A percentile compares a stretch with the other conserved stretches of the same genome.
Conservation (phyloP, 2,113 vertebrate species). For the Crocuta crocuta region DNA sequence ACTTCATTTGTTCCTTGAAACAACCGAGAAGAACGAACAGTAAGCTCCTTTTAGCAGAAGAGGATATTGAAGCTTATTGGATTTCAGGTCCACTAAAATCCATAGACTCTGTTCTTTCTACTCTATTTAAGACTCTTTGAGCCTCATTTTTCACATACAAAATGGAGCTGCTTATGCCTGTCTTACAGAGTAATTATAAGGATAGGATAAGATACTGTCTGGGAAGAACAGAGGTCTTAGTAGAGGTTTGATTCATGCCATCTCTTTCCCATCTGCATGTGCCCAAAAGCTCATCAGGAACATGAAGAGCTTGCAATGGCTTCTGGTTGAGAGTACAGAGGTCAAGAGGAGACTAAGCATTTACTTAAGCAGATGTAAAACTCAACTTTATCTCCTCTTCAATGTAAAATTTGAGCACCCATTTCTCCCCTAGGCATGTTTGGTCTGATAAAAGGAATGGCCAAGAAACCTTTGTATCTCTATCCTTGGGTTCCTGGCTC, state of each 20-base stretch:
- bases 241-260: neutral
- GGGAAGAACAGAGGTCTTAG: neutral
- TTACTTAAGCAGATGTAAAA: neutral
- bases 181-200: neutral
- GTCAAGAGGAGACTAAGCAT: neutral
- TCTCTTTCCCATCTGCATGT: neutral
- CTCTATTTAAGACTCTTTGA: neutral
- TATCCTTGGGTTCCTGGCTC: neutral
- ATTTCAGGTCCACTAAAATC: neutral
- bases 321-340: neutral
- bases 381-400: neutral
- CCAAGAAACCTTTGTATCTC: neutral
- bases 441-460: neutral
- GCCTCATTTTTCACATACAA: neutral
- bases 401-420: neutral
- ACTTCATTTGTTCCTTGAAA: neutral
- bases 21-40: neutral
- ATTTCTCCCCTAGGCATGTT: neutral
- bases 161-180: neutral
- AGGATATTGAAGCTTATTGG: neutral
- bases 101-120: neutral
- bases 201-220: neutral
- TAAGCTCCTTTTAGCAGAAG: neutral
- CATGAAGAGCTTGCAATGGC: fast-evolving
- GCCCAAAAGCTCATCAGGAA: neutral